Evolutionary conservation across 2,797 vertebrate genomes (phyloP).

Genomic region (Paedocypris micromegethes): DNA sequence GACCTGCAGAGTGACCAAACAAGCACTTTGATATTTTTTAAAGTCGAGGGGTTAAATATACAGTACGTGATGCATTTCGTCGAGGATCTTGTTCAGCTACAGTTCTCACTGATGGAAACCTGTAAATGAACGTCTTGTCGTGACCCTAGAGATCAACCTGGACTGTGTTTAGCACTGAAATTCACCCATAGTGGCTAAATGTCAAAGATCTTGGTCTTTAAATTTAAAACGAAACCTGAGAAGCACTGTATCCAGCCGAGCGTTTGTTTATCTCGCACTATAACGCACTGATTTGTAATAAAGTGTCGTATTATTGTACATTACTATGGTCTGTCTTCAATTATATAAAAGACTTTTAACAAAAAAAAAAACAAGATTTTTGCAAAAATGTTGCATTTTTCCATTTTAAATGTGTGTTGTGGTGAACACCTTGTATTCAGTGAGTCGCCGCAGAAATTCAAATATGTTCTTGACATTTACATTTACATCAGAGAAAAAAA

Average conservation of each 20-base stretch:
- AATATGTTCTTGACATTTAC: conserved; percentile 16
- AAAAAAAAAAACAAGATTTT: not conserved
- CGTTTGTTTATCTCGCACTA: not conserved
- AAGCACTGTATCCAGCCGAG: not conserved
- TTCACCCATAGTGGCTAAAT: no score
- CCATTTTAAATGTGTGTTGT: conserved; percentile 18
- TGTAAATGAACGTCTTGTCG: no score
- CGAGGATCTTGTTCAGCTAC: no score
- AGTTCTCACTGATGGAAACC: no score
- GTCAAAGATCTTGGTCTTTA: no score
- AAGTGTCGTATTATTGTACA: conserved; percentile 1
- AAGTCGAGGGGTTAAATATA: not conserved
- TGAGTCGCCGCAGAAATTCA: conserved; percentile 30
- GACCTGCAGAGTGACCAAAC: not conserved
- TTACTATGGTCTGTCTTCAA: not conserved
- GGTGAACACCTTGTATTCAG: conserved; percentile 1
- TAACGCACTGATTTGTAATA: conserved; percentile 27
- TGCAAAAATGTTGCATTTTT: not conserved
- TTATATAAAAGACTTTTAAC: not conserved
- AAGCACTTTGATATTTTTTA: conserved; percentile 38
- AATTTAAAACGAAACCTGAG: not conserved
- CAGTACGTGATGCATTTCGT: no score
- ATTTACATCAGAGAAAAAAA: conserved; percentile 10
- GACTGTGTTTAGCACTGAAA: no score
- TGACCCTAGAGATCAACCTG: no score